Conservation (phyloP, 2,888 invertebrate genomes). For the Caenorhabditis becei region DNA sequence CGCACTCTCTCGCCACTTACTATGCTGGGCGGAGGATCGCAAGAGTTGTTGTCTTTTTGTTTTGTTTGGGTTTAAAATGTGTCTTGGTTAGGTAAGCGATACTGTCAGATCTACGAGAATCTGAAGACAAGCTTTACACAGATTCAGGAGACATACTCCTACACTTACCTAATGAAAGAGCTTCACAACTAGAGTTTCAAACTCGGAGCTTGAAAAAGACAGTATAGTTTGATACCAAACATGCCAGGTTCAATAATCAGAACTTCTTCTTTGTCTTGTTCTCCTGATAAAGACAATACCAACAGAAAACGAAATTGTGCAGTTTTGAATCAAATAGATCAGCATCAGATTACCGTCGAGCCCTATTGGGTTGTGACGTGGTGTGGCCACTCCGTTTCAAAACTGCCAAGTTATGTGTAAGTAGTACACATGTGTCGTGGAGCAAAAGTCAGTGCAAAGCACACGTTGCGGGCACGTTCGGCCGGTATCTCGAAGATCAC, state of each 20-base stretch:
- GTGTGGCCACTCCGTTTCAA: neutral
- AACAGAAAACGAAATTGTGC: too few species aligned
- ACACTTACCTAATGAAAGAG: too few species aligned
- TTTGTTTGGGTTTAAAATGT: constrained; percentile 9
- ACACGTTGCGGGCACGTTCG: constrained; percentile 21
- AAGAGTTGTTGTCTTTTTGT: neutral
- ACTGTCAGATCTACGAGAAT: too few species aligned
- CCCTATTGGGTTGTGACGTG: constrained; percentile 11
- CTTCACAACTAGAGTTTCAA: too few species aligned
- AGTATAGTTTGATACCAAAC: too few species aligned
- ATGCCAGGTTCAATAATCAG: too few species aligned
- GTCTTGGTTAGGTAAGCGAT: neutral
- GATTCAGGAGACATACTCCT: neutral
- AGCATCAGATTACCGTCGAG: too few species aligned
- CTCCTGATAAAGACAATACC: too few species aligned
- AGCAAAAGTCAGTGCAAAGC: constrained; percentile 34
- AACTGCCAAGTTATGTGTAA: neutral
- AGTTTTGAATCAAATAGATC: too few species aligned
- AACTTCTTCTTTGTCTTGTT: too few species aligned
- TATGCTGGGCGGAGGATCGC: constrained; percentile 14
- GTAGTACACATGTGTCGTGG: constrained; percentile 12
- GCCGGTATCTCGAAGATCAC: constrained; percentile 10
- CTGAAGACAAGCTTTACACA: too few species aligned
- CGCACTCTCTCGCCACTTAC: constrained; percentile 25
- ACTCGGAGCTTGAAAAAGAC: too few species aligned